Evolutionary conservation across 2,888 invertebrate species (phyloP).

Genomic region (Apamea crenata): DNA sequence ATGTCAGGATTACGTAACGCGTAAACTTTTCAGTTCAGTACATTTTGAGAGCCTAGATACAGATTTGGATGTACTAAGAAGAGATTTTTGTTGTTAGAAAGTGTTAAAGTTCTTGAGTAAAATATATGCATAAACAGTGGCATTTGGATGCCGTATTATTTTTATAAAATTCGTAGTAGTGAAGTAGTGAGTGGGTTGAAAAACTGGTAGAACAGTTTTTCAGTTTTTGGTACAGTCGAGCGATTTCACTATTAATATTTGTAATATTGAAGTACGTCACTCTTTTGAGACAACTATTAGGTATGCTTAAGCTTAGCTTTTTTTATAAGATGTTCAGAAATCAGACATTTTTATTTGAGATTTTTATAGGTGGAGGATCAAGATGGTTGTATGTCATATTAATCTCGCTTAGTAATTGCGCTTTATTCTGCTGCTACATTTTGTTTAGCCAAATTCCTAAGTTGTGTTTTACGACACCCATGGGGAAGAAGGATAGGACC

Average conservation of each 20-base stretch:
- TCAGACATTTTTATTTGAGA: not conserved
- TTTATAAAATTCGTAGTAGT: too few species aligned
- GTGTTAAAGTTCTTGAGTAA: slow-evolving; percentile 19
- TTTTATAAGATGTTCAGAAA: not conserved
- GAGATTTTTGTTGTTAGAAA: slow-evolving; percentile 19
- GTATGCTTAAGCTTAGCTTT: not conserved
- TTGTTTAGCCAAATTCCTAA: slow-evolving; percentile 15
- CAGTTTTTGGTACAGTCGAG: not conserved
- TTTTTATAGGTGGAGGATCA: not conserved
- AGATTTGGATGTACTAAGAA: slow-evolving; percentile 22
- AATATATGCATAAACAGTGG: not conserved
- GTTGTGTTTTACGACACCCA: slow-evolving; percentile 34
- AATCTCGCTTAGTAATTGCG: not conserved
- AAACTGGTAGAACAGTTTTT: not conserved
- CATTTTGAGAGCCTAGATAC: slow-evolving; percentile 44
- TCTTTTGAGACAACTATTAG: not conserved
- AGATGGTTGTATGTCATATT: not conserved
- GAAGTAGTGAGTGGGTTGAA: not conserved
- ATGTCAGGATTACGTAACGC: slow-evolving; percentile 65
- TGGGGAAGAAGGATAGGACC: slow-evolving; percentile 17
- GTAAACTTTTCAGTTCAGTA: slow-evolving; percentile 65
- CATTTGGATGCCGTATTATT: not conserved
- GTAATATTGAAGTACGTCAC: not conserved
- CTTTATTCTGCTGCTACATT: slow-evolving; percentile 4
- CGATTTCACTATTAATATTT: not conserved